Evolutionary conservation across 2,797 vertebrate genomes (phyloP), one percentile per base, ranked within the genome.

Genomic region (Tinamus major): DNA sequence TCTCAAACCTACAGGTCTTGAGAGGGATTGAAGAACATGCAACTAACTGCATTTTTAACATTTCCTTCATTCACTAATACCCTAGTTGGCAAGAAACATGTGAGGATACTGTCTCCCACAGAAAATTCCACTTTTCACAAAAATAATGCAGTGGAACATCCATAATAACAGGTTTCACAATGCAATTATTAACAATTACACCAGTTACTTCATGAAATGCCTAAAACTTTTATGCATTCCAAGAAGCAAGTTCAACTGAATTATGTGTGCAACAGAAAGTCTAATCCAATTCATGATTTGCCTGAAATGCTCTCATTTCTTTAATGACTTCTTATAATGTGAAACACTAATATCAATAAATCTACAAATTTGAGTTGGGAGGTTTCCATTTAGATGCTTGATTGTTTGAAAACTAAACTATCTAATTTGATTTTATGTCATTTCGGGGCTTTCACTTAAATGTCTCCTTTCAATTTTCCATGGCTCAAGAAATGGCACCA

Each of bases 101-200:
- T 20, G 42, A 86, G 84, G 86, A 95, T 85, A 18, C 35, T 81
- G 24, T 91, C 88, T 94, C 93, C 92, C 88, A 71, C n/a, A 1
- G 4, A 85, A 91, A 94, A 92, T 90, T 93, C 61, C 92, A 80
- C 79, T 80, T 81, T 61, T 92, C 71, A 61, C 48, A 94, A 74
- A 46, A 95, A 46, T 39, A 86, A 79, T 44, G 77, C 68, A 90
- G 85, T 85, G 56, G 39, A 95, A 71, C 6, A 0, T 0, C 5
- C 9, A 53, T 37, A 89, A 90, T 49, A 82, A 8, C 61, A 77
- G 56, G 56, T 87, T 89, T 90, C 63, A 87, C 61, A 92, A 77
- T n/a, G 16, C 71, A 92, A 61, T 31, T 13, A 48, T 70, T 85
- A 78, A 83, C 24, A 80, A 31, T 31, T 17, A 20, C 64, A 74